Evolutionary conservation across 2,888 invertebrate genomes (phyloP), one percentile per base, ranked within the genome.

Genomic region (Diarsia mendica): DNA sequence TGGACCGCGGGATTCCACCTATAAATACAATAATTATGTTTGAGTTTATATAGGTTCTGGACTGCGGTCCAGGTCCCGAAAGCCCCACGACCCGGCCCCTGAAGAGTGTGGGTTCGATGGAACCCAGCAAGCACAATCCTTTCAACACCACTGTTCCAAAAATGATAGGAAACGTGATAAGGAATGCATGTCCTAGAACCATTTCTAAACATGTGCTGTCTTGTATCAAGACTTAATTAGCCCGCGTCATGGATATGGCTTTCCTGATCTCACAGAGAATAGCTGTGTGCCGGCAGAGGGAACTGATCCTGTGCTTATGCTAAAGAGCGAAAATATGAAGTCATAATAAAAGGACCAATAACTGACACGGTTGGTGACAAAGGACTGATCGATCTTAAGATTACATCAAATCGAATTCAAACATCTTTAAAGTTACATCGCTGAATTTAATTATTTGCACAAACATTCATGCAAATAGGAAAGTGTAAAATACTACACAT

Each of bases 401-500:
- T 28, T 15, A 15, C 55, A 28, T 61, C 10, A 70, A 70, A 3
- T 39, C 3, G 33, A 70, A 10, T 70, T 48, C 11, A 58, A 58
- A 15, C 1, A 39, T 15, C 1, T 28, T 28, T 49, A 63, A 10
- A 4, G 10, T 76, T 51, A 5, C 9, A 28, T 23, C 23, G 6
- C 5, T 18, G 18, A 51, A 55, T 49, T 72, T 18, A 44, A 79
- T 39, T 20, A 80, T 13, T 39, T 3, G 33, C 60, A 33, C 11
- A n/a, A 55, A 28, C n/a, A 2, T 39, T 23, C 2, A 61, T 23
- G 11, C 39, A 46, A 67, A 67, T 64, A 11, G 48, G 13, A 82
- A 67, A 48, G 46, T 68, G 77, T 2, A 2, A 53, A 82, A 79
- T 48, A 53, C 13, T 53, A 0, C 20, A 23, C 51, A 70, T 49